These are phyloP conservation scores for Ciona savignyi DNA, from an alignment of 23 tunicate species.

Conservation along the genomic window DNA sequence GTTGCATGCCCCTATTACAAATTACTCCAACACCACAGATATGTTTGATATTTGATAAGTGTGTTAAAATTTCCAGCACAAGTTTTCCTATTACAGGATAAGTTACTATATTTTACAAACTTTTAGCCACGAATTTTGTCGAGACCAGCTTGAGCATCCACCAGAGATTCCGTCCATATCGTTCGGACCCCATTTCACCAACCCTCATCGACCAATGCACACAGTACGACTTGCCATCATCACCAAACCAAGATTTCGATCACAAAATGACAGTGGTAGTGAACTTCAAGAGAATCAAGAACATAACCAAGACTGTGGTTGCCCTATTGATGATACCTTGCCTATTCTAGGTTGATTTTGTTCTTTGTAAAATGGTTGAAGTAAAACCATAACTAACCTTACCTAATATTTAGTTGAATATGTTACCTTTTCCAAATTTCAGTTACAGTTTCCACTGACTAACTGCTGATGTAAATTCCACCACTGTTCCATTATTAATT, in stretches of 20 bases:
- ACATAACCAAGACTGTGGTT: neutral
- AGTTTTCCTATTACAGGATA: no score
- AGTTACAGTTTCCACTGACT: neutral
- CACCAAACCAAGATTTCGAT: slow-evolving; percentile 54
- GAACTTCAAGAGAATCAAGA: no score
- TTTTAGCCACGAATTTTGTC: slow-evolving; percentile 38
- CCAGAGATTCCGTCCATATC: slow-evolving; percentile 83
- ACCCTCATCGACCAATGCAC: slow-evolving; percentile 41
- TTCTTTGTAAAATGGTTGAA: no score
- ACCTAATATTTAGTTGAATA: no score
- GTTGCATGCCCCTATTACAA: no score
- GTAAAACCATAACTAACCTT: no score
- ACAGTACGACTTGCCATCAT: slow-evolving; percentile 64
- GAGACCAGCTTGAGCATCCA: slow-evolving; percentile 53
- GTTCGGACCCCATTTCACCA: slow-evolving; percentile 56
- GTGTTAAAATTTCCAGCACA: no score
- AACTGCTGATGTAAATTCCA: neutral
- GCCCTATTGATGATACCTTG: neutral
- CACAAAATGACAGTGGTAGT: slow-evolving; percentile 13
- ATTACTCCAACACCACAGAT: no score
- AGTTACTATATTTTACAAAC: no score
- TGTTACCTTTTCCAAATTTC: no score
- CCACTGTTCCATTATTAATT: neutral
- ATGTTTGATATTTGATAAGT: no score
- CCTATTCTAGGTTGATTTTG: neutral